Evolutionary conservation across 2,797 vertebrate genomes (phyloP), one percentile per base, ranked within the genome.

Genomic region (Anabacerthia variegaticeps): DNA sequence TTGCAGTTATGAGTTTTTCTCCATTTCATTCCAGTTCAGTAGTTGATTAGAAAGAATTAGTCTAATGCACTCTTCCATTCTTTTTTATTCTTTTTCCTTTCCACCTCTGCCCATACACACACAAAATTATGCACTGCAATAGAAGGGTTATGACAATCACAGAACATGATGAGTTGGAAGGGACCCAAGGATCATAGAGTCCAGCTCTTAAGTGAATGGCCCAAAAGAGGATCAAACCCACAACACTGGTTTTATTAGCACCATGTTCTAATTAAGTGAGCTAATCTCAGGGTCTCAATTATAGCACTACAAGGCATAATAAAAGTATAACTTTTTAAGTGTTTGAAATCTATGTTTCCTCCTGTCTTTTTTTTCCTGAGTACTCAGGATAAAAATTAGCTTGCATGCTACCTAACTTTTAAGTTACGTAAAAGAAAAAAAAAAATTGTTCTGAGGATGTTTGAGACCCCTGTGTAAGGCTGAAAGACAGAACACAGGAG

Each of bases 391-490:
- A 78, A 85, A 89, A 71, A 56, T 18, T 28, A 11, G 1, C 63
- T 85, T 71, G 2, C 19, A 23, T 48, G 22, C 1, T 55, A 55
- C 14, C 7, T 55, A 66, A 34, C 1, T n/a, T 67, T 12, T 41
- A 6, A 24, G 22, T 22, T 22, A 48, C 12, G 46, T 22, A 14
- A 48, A 16, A 14, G 5, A 14, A 41, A 41, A 41, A 41, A 44
- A 43, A 4, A 10, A 4, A 10, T 1, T 2, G 37, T 34, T 68
- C 11, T 77, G 56, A 76, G 11, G 14, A 34, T 6, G 4, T 36
- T 65, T 61, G 26, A 48, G 28, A 83, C 13, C 7, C 41, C 4
- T 69, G 0, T 16, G 3, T n/a, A 54, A 61, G 12, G 1, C 30
- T 76, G n/a, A 15, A 58, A 49, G 20, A 54, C 7, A 9, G 1